Conservation (phyloP, 2,888 invertebrate genomes). For the Noctua janthina region DNA sequence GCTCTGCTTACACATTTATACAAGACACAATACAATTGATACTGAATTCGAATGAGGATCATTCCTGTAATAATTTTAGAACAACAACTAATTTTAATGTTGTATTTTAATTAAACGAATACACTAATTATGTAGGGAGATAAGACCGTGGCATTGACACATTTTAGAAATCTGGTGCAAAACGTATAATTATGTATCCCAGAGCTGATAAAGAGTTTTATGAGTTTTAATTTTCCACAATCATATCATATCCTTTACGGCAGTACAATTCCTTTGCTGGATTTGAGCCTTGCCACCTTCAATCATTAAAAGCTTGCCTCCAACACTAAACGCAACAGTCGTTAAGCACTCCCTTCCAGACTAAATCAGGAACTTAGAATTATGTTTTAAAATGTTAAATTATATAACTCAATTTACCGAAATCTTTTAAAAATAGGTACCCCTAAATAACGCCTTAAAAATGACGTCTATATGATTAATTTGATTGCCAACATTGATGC, state of each 20-base stretch:
- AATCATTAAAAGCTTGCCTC: neutral
- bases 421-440: neutral
- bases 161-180: neutral
- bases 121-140: neutral
- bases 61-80: neutral
- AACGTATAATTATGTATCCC: neutral
- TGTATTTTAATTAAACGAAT: neutral
- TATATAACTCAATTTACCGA: neutral
- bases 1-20: neutral
- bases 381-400: neutral
- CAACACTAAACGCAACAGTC: neutral
- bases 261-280: neutral
- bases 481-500: neutral
- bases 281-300: neutral
- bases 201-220: no score
- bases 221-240: neutral
- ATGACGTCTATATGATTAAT: neutral
- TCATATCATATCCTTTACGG: neutral
- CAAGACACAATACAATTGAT: neutral
- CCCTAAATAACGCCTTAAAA: neutral
- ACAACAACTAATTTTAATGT: neutral
- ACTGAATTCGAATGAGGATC: neutral
- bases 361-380: neutral
- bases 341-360: neutral
- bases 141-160: neutral